Evolutionary conservation across 2,797 vertebrate genomes (phyloP).

Genomic region (Tapera naevia): DNA sequence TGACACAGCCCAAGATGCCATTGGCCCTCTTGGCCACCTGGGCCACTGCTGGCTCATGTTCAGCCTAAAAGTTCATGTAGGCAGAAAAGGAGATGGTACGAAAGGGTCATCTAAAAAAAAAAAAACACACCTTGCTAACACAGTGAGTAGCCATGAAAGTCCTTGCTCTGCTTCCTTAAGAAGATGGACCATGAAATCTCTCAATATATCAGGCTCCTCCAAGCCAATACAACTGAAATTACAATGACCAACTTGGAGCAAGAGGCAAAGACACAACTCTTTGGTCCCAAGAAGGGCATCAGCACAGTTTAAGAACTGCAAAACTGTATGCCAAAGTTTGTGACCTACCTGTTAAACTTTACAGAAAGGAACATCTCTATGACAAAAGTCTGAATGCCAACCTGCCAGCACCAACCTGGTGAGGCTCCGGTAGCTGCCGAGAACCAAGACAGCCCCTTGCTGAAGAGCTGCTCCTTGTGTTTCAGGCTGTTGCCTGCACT

Average conservation of each 20-base stretch:
- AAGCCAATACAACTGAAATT: neutral
- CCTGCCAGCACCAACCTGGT: neutral
- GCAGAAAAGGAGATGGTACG: neutral
- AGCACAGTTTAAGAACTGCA: neutral
- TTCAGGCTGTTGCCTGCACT: neutral
- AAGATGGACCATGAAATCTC: neutral
- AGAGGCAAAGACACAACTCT: neutral
- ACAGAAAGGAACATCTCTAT: neutral
- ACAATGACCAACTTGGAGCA: neutral
- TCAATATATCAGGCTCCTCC: neutral
- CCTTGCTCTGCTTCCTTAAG: neutral
- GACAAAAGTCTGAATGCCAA: neutral
- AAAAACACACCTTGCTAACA: neutral
- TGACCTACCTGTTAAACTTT: neutral
- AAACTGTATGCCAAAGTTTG: neutral
- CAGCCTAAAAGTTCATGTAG: neutral
- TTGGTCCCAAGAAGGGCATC: neutral
- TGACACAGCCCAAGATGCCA: too few relatives aligned
- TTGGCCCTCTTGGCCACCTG: too few relatives aligned
- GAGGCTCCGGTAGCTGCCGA: neutral
- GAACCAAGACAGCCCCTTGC: neutral
- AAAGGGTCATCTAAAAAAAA: neutral
- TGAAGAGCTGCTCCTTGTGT: neutral
- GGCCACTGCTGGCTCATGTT: too few relatives aligned
- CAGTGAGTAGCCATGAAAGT: neutral